Evolutionary conservation across 1,140 invertebrate genomes (phyloP).

Genomic region (Homalodisca vitripennis): DNA sequence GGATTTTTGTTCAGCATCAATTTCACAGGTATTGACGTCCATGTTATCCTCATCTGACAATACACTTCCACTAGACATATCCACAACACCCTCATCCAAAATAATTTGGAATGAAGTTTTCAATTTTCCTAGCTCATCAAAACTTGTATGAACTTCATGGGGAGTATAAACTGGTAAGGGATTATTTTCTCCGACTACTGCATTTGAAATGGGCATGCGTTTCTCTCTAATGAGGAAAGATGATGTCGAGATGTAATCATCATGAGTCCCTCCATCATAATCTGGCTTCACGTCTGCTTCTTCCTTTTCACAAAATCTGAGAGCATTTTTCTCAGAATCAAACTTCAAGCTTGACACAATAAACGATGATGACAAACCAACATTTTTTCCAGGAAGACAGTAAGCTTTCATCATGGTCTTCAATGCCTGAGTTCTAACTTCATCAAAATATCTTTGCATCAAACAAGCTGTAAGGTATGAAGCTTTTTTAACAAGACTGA

Average conservation of each 20-base stretch:
- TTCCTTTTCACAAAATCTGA: constrained; percentile 35
- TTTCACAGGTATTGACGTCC: not conserved
- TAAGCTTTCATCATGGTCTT: constrained; percentile 69
- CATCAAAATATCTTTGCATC: constrained; percentile 85
- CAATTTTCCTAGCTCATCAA: constrained; percentile 60
- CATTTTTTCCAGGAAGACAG: constrained; percentile 51
- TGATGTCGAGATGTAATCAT: constrained; percentile 20
- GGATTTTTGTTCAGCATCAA: not conserved
- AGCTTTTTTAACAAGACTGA: constrained; percentile 76
- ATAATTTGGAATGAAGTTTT: constrained; percentile 45
- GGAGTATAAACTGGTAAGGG: constrained; percentile 31
- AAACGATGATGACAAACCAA: constrained; percentile 30
- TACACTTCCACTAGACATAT: not conserved
- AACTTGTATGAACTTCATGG: constrained; percentile 53
- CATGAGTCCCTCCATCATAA: not conserved
- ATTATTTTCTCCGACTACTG: constrained; percentile 35
- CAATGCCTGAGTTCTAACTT: constrained; percentile 75
- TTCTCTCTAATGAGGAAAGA: constrained; percentile 38
- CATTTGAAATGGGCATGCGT: constrained; percentile 34
- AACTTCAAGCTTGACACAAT: constrained; percentile 39
- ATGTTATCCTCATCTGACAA: not conserved
- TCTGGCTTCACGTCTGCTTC: not conserved
- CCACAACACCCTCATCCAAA: constrained; percentile 7
- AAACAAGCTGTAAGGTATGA: constrained; percentile 90
- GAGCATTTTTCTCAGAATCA: constrained; percentile 33